Evolutionary conservation across 2,888 invertebrate species (phyloP).

Genomic region (Acrobasis repandana): DNA sequence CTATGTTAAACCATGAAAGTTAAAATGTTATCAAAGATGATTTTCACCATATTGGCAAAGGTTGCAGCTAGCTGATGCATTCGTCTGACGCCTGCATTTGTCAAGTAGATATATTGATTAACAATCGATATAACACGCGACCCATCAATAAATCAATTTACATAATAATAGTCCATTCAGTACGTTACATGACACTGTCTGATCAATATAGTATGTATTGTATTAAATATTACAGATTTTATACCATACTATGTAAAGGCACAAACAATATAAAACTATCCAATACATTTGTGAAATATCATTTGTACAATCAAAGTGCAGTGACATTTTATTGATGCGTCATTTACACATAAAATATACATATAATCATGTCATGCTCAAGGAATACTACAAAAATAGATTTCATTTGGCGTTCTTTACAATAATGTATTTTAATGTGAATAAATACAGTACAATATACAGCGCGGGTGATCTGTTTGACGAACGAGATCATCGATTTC

Average conservation of each 20-base stretch:
- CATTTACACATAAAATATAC: slow-evolving; percentile 34
- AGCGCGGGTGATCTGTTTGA: slow-evolving; percentile 7
- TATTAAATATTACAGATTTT: slow-evolving; percentile 32
- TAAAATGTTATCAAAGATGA: not conserved
- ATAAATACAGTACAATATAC: slow-evolving; percentile 45
- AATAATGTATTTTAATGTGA: slow-evolving; percentile 42
- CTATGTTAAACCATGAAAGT: slow-evolving; percentile 5
- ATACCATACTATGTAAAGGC: slow-evolving; percentile 65
- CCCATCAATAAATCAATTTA: not conserved
- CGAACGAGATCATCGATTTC: slow-evolving; percentile 29
- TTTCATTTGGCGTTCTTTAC: slow-evolving; percentile 75
- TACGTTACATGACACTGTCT: slow-evolving; percentile 5
- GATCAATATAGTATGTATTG: slow-evolving; percentile 13
- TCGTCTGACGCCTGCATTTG: not conserved
- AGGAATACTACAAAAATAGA: slow-evolving; percentile 78
- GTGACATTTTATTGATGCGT: slow-evolving; percentile 35
- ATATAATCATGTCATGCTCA: slow-evolving; percentile 52
- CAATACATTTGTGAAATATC: slow-evolving; percentile 43
- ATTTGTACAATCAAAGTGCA: slow-evolving; percentile 38
- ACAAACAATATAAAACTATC: slow-evolving; percentile 69
- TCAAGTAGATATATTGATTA: not conserved
- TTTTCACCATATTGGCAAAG: not conserved
- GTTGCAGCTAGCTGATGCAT: not conserved
- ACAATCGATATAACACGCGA: not conserved
- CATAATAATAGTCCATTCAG: slow-evolving; percentile 1